Evolutionary conservation across 2,797 vertebrate genomes (phyloP).

Genomic region (Enoplosus armatus): DNA sequence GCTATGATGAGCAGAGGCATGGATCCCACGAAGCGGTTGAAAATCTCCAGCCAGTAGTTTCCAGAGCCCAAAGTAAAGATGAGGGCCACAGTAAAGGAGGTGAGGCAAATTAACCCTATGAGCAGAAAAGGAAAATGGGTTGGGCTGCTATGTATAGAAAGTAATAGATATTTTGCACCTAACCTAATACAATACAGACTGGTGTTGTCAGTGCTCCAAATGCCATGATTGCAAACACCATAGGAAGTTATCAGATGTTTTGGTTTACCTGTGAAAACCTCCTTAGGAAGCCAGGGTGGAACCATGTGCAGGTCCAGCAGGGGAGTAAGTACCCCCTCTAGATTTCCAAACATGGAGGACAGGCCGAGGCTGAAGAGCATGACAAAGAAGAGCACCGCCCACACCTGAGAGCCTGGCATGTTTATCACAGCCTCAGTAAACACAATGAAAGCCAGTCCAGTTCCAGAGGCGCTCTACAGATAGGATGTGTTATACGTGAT

Average conservation of each 20-base stretch:
- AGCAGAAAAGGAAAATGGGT: not conserved
- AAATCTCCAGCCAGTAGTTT: conserved; percentile 91
- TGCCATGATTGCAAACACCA: not conserved
- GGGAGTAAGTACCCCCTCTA: conserved; percentile 88
- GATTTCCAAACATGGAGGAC: conserved; percentile 91
- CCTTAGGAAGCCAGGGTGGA: conserved; percentile 84
- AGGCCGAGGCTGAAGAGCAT: conserved; percentile 91
- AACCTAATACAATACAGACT: not conserved
- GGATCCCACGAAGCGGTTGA: conserved; percentile 85
- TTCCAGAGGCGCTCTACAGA: conserved; percentile 87
- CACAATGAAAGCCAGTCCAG: conserved; percentile 90
- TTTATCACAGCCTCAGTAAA: conserved; percentile 89
- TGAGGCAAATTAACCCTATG: conserved; percentile 86
- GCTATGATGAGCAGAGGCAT: conserved; percentile 87
- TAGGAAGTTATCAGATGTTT: not conserved
- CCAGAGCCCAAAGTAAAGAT: conserved; percentile 89
- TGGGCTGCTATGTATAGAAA: not conserved
- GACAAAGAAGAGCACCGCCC: conserved; percentile 90
- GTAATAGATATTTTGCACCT: not conserved
- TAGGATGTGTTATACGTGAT: not conserved
- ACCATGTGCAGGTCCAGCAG: conserved; percentile 83
- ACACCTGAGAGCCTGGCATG: conserved; percentile 89
- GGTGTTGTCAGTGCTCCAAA: not conserved
- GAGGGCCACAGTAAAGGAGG: conserved; percentile 79
- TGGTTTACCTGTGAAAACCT: conserved; percentile 85